Conservation (phyloP, 2,797 vertebrate species). For the Channallabes apus region DNA sequence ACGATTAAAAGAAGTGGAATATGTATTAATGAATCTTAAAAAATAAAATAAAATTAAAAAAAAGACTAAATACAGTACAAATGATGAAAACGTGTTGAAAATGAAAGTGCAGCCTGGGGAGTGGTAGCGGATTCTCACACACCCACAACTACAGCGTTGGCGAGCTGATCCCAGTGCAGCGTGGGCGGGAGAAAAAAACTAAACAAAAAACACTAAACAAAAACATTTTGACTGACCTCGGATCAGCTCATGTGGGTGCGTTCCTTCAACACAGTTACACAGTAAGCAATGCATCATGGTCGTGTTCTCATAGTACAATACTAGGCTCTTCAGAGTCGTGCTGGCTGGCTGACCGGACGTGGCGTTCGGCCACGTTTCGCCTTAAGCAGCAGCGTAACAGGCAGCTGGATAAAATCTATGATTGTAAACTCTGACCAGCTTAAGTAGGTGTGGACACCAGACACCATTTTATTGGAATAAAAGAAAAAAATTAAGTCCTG, state of each 20-base stretch:
- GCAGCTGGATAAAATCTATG: background rate
- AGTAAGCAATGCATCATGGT: constrained; percentile 8
- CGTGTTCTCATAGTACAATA: background rate
- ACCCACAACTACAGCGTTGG: background rate
- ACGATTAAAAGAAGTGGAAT: constrained; percentile 44
- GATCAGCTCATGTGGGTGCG: background rate
- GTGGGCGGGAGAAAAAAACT: background rate
- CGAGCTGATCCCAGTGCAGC: constrained; percentile 3
- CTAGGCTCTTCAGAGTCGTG: background rate
- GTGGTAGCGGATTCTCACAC: background rate
- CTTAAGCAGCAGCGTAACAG: background rate
- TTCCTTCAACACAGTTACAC: constrained; percentile 21
- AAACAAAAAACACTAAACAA: background rate
- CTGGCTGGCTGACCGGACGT: background rate
- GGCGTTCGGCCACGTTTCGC: background rate
- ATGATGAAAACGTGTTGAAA: constrained; percentile 45
- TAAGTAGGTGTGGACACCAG: background rate
- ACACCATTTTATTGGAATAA: background rate
- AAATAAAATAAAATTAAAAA: constrained; percentile 23
- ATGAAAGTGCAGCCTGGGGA: constrained; percentile 29
- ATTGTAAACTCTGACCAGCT: constrained; percentile 7
- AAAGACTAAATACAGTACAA: constrained; percentile 58
- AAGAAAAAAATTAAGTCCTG: background rate
- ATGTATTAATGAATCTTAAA: constrained; percentile 19
- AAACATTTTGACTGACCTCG: background rate